Conservation (phyloP, 2,797 vertebrate species). For the Clangula hyemalis region DNA sequence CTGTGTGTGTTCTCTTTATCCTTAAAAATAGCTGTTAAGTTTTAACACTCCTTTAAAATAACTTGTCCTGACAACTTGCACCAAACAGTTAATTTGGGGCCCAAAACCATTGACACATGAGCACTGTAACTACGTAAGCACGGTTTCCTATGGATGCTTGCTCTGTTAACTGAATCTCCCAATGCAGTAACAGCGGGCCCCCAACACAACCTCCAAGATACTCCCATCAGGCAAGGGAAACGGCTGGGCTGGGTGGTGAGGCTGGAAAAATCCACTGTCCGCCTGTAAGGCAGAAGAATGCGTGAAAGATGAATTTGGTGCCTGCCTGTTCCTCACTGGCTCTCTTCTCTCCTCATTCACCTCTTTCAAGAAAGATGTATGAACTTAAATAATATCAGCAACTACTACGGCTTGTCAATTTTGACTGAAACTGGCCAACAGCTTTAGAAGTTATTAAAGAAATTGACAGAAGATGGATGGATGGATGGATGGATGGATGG, state of each 20-base stretch:
- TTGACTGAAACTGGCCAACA: slow-evolving; percentile 24
- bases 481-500: slow-evolving; percentile 7
- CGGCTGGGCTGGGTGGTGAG: neutral
- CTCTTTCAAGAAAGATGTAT: slow-evolving; percentile 1
- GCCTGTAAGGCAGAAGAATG: neutral
- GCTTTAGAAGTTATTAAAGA: slow-evolving; percentile 30
- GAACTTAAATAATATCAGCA: slow-evolving; percentile 27
- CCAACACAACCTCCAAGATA: neutral
- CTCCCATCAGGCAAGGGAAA: neutral
- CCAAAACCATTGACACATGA: neutral
- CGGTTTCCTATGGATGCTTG: neutral
- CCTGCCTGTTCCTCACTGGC: neutral
- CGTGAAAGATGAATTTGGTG: neutral
- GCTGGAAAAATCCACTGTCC: neutral
- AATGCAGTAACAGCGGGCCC: neutral
- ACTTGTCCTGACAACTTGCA: neutral
- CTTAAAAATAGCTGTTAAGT: neutral
- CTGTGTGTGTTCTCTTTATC: neutral
- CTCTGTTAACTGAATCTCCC: neutral
- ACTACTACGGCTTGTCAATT: neutral
- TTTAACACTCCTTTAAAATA: neutral
- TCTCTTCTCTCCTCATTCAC: neutral
- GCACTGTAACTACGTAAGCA: neutral
- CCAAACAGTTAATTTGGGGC: neutral
- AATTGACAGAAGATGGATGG: neutral